Conservation (phyloP, 2,113 vertebrate genomes). For the Campylorhamphus procurvoides region DNA sequence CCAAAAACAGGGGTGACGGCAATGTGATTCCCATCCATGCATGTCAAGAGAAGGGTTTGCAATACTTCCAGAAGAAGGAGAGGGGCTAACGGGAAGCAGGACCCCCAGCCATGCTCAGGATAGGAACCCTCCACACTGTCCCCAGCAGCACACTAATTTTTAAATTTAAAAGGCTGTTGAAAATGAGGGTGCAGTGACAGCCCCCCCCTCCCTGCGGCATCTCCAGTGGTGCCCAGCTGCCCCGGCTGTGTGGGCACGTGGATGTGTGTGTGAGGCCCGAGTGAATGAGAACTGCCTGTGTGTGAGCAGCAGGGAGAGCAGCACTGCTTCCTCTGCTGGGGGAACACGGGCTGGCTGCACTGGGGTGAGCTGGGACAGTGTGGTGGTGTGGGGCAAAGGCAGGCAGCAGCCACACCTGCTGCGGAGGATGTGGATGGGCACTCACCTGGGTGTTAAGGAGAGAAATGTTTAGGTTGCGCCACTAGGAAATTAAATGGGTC, state of each 20-base stretch:
- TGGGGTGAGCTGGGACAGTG: accelerated
- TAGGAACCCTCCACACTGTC: not conserved
- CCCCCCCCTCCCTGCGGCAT: accelerated
- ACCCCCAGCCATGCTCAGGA: not conserved
- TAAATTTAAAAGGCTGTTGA: not conserved
- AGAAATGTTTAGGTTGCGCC: not conserved
- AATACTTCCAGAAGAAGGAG: not conserved
- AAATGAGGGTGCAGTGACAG: not conserved
- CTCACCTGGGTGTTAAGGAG: not conserved
- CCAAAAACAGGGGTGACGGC: not conserved
- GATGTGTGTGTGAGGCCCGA: not conserved
- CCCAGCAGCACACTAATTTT: not conserved
- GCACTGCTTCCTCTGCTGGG: accelerated
- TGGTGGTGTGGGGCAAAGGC: accelerated
- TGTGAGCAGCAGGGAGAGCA: not conserved
- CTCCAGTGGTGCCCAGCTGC: not conserved
- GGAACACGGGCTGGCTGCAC: accelerated
- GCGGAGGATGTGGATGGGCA: not conserved
- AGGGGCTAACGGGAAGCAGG: not conserved
- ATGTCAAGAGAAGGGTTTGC: not conserved
- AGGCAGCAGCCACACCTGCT: accelerated
- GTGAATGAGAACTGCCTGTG: not conserved
- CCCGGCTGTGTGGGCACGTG: not conserved
- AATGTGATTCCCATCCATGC: not conserved
- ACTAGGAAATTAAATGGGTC: conserved; percentile 16